phyloP scores from a whole-genome alignment of 1,140 invertebrate species.

The Formica exsecta region DNA sequence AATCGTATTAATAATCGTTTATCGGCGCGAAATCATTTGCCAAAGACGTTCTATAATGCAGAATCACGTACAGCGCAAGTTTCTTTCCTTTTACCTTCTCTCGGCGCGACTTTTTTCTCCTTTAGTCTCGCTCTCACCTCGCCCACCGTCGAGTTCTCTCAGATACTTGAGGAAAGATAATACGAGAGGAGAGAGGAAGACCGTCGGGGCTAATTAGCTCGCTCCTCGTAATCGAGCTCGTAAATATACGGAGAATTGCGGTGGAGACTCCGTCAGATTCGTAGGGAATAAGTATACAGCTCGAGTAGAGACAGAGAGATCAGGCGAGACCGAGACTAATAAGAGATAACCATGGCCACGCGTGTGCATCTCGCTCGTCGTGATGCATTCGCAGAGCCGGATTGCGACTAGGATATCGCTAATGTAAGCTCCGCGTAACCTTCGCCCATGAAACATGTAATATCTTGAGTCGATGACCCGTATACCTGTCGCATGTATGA shows the following conservation, averaged over 20 bases:
- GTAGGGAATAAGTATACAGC: slow-evolving; percentile 14
- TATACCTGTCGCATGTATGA: not conserved
- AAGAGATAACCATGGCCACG: slow-evolving; percentile 39
- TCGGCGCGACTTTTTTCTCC: not conserved
- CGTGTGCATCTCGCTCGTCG: slow-evolving; percentile 12
- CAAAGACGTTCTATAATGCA: not conserved
- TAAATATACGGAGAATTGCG: slow-evolving; percentile 48
- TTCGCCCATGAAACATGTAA: slow-evolving; percentile 44
- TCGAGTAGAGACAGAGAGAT: slow-evolving; percentile 18
- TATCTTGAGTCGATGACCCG: slow-evolving; percentile 36
- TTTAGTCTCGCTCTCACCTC: not conserved
- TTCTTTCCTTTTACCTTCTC: not conserved
- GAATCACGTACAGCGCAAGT: not conserved
- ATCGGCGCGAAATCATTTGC: not conserved
- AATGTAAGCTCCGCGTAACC: slow-evolving; percentile 31
- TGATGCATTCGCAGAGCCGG: slow-evolving; percentile 32
- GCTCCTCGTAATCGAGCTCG: slow-evolving; percentile 56
- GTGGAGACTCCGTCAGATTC: slow-evolving; percentile 46
- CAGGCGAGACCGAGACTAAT: slow-evolving; percentile 23
- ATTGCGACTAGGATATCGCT: slow-evolving; percentile 50
- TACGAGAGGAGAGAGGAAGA: slow-evolving; percentile 44
- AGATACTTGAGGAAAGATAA: not conserved
- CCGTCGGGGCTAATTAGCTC: slow-evolving; percentile 59
- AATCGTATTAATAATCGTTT: not conserved
- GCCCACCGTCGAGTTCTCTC: not conserved